phyloP scores from a whole-genome alignment of 1,140 invertebrate genomes.

The Magallana angulata region DNA sequence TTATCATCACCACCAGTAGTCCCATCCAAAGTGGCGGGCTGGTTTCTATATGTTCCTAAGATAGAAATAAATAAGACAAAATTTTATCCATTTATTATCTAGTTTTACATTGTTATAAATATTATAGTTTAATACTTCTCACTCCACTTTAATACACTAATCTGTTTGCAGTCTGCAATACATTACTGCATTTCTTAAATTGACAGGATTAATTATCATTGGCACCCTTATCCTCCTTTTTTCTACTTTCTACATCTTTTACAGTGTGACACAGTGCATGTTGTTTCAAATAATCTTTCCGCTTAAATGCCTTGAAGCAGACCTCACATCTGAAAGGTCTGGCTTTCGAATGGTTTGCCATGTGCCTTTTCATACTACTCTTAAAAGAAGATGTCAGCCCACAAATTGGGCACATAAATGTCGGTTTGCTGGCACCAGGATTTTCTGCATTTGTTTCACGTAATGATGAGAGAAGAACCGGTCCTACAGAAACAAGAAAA shows the following conservation, averaged over 20 bases:
- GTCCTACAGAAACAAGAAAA: slow-evolving; percentile 42
- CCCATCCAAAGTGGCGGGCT: background rate
- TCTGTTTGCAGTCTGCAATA: too few species aligned
- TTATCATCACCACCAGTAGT: background rate
- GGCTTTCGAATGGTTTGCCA: slow-evolving; percentile 20
- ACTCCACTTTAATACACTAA: too few species aligned
- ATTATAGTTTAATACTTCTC: too few species aligned
- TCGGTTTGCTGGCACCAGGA: background rate
- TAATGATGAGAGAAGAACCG: slow-evolving; percentile 1
- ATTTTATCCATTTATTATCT: too few species aligned
- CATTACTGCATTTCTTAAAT: too few species aligned
- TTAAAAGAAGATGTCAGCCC: slow-evolving; percentile 12
- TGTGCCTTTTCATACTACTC: slow-evolving; percentile 40
- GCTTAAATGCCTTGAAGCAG: slow-evolving; percentile 7
- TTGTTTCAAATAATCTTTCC: slow-evolving; percentile 28
- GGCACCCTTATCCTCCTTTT: too few species aligned
- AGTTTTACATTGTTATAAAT: too few species aligned
- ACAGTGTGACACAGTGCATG: background rate
- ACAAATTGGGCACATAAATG: slow-evolving; percentile 33
- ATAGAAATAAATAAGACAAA: slow-evolving; percentile 27
- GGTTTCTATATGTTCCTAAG: slow-evolving; percentile 12
- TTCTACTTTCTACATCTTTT: background rate
- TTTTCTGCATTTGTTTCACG: slow-evolving; percentile 27
- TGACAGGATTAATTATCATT: too few species aligned
- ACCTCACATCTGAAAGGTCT: background rate